These are phyloP conservation scores for Cacatua alba DNA, from an alignment of 2,113 vertebrate species.

Conservation along the genomic window DNA sequence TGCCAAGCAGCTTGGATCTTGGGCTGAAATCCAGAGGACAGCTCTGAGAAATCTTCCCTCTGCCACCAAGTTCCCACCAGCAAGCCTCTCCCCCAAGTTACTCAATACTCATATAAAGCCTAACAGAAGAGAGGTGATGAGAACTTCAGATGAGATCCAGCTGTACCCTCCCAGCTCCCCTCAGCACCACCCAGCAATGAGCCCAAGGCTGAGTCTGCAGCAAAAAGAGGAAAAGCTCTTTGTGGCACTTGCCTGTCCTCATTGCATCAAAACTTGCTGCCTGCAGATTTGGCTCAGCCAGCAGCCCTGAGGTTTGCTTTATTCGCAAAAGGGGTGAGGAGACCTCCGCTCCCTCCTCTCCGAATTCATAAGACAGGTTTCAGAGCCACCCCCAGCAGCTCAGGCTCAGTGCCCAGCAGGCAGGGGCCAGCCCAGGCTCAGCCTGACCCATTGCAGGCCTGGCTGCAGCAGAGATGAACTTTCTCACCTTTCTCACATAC, in stretches of 20 bases:
- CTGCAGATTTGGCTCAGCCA: background rate
- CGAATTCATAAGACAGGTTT: background rate
- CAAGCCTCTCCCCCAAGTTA: background rate
- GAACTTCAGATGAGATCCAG: slow-evolving; percentile 24
- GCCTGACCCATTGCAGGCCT: background rate
- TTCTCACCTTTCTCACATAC: background rate
- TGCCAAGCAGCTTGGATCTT: slow-evolving; percentile 22
- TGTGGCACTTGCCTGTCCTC: background rate
- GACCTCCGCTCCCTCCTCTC: background rate
- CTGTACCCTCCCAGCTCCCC: background rate
- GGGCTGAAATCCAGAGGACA: slow-evolving; percentile 32
- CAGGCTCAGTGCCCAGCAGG: background rate
- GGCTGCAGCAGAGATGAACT: background rate
- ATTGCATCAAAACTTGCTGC: background rate
- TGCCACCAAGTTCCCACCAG: slow-evolving; percentile 28
- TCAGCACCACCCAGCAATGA: background rate
- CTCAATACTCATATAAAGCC: background rate
- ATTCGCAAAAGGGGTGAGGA: background rate
- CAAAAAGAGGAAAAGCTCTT: background rate
- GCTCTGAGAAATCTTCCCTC: slow-evolving; percentile 12
- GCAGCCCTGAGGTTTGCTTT: background rate
- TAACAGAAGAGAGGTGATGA: background rate
- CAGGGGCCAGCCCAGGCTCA: background rate
- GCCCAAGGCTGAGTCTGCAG: accelerated
- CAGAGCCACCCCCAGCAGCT: background rate